Evolutionary conservation across 2,113 vertebrate genomes (phyloP), one percentile per base, ranked within the genome.

Genomic region (Scopus umbretta): DNA sequence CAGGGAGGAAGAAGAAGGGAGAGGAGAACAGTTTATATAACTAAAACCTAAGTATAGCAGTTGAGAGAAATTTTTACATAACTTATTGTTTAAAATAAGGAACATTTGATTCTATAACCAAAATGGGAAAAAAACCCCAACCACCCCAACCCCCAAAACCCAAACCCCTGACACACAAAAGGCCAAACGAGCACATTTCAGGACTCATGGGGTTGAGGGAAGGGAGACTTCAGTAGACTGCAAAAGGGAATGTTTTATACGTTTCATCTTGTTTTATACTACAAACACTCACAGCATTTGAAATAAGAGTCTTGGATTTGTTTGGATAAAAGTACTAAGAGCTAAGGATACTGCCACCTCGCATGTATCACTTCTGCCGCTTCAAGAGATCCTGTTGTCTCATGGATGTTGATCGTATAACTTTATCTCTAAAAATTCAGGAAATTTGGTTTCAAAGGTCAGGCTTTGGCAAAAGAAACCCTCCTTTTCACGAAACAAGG

Each of bases 1-100:
- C 1, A 6, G 55, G 52, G 68, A 92, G 59, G 91, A 94, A 90
- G 81, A 83, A 90, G 80, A 67, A 86, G 75, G 79, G 88, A 83
- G 83, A 94, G 56, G 89, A 95, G 94, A 96, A 94, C 89, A 97
- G 62, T 95, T 97, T 96, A 94, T 83, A 66, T 94, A 95, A 96
- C 96, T 85, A 70, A 82, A 72, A 50, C 52, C 86, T 87, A 94
- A 97, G 73, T 70, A 95, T 18, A 92, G 89, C 71, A 94, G 73
- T 87, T 2, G 8, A 94, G 47, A 95, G 70, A 92, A 89, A 42
- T 32, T 95, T 94, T 91, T 92, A 94, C 29, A 67, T 91, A 92
- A 93, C 29, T 74, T 84, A 75, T 70, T 79, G 70, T 75, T 94
- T 87, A 76, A 92, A 92, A 94, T 43, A 70, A 72, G 56, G 53